phyloP scores from a whole-genome alignment of 2,113 vertebrate species.

The Onychostoma macrolepis region DNA sequence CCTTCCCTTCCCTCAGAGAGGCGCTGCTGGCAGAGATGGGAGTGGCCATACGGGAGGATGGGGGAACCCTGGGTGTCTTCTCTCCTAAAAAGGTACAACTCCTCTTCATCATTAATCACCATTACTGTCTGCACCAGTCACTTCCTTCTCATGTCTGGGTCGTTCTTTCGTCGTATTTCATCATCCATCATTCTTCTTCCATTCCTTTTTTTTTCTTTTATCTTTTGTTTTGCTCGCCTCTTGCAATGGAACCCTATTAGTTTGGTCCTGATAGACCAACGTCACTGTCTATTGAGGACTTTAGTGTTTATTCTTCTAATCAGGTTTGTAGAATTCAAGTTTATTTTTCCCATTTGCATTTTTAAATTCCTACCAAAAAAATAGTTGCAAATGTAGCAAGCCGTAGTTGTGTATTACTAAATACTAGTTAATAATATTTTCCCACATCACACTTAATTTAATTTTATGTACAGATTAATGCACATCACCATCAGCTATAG shows the following conservation, averaged over 20 bases:
- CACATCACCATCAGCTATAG: background rate
- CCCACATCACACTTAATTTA: background rate
- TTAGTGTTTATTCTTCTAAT: slow-evolving; percentile 81
- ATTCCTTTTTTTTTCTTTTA: slow-evolving; percentile 40
- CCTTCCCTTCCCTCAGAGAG: slow-evolving; percentile 78
- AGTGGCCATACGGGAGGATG: slow-evolving; percentile 97
- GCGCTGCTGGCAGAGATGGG: slow-evolving; percentile 98
- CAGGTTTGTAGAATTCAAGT: slow-evolving; percentile 81
- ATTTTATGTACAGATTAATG: background rate
- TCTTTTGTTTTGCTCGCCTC: slow-evolving; percentile 62
- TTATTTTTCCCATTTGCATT: background rate
- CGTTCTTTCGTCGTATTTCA: slow-evolving; percentile 30
- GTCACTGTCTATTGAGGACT: slow-evolving; percentile 80
- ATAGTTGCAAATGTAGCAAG: background rate
- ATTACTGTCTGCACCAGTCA: slow-evolving; percentile 24
- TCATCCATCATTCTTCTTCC: slow-evolving; percentile 53
- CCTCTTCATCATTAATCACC: background rate
- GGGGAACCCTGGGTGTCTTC: slow-evolving; percentile 96
- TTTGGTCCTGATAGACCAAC: slow-evolving; percentile 76
- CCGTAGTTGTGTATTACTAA: background rate
- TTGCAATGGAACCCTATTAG: slow-evolving; percentile 69
- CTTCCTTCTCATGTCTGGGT: background rate
- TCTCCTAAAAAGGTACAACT: slow-evolving; percentile 95
- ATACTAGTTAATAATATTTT: slow-evolving; percentile 3
- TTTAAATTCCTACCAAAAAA: background rate